A percentile compares a stretch with the other conserved stretches of the same genome.
phyloP scores from a whole-genome alignment of 2,113 vertebrate species.

The Taurulus bubalis region DNA sequence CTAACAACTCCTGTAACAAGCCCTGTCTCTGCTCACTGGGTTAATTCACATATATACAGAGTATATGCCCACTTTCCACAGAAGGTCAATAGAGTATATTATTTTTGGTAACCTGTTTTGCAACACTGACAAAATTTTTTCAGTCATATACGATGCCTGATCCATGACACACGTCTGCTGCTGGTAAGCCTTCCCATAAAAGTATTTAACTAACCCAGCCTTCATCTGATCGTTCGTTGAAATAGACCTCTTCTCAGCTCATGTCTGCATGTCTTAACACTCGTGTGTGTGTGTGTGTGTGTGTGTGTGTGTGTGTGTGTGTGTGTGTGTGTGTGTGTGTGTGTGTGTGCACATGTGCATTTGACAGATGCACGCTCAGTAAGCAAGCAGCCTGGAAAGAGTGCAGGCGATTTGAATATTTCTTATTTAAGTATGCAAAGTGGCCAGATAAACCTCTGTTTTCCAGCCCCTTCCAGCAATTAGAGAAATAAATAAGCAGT shows the following conservation, averaged over 20 bases:
- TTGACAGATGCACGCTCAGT: conserved; percentile 20
- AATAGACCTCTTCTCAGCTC: conserved; percentile 26
- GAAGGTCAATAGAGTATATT: neutral
- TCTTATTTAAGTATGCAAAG: conserved; percentile 73
- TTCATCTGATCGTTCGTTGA: conserved; percentile 67
- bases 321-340: neutral
- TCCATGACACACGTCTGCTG: conserved; percentile 33
- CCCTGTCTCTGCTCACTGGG: conserved; percentile 5
- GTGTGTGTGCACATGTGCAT: neutral
- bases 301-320: conserved; percentile 4
- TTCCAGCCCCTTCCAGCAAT: conserved; percentile 62
- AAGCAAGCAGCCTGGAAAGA: conserved; percentile 39
- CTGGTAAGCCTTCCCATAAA: conserved; percentile 33
- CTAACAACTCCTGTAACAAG: conserved; percentile 30
- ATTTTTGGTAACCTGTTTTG: neutral
- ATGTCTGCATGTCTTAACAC: conserved; percentile 24
- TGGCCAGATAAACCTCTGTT: conserved; percentile 58
- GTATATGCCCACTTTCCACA: neutral
- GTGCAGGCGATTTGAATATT: conserved; percentile 69
- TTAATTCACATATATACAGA: conserved; percentile 24
- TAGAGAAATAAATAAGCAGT: conserved; percentile 66
- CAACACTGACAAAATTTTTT: neutral
- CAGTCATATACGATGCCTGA: conserved; percentile 6
- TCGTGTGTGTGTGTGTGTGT: conserved; percentile 4
- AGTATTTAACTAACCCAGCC: conserved; percentile 22